A percentile compares a stretch with the other conserved stretches of the same genome.
phyloP scores from a whole-genome alignment of 2,113 vertebrate genomes.

The Andinoacara biseriatus region DNA sequence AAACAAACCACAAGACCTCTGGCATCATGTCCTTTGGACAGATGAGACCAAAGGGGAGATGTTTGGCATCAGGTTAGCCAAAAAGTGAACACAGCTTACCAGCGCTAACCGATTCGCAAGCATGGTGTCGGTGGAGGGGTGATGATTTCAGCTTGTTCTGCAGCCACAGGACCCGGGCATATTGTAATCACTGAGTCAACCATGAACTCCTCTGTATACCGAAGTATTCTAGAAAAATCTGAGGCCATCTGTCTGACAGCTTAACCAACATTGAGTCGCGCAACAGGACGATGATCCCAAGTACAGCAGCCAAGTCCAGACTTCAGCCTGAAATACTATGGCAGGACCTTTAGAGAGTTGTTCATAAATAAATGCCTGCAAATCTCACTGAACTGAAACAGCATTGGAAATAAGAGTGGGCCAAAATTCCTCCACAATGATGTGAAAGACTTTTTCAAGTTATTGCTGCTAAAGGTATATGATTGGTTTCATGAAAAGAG shows the following conservation, averaged over 20 bases:
- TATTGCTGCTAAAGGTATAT: not conserved
- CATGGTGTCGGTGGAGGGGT: not conserved
- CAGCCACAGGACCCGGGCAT: too few relatives aligned
- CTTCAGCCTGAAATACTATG: not conserved
- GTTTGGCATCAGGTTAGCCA: not conserved
- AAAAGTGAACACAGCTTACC: too few relatives aligned
- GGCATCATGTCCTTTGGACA: not conserved
- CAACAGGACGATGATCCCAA: not conserved
- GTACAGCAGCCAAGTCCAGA: not conserved
- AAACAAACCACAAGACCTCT: not conserved
- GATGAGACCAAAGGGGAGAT: not conserved
- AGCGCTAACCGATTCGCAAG: not conserved
- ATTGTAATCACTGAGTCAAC: too few relatives aligned
- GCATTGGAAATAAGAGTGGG: not conserved
- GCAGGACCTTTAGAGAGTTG: not conserved
- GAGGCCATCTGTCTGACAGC: not conserved
- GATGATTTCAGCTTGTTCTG: not conserved
- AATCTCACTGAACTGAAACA: not conserved
- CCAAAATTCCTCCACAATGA: too few relatives aligned
- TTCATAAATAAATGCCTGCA: not conserved
- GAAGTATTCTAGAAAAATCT: too few relatives aligned
- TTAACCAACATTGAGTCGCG: not conserved
- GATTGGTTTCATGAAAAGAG: not conserved
- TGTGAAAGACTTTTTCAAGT: not conserved
- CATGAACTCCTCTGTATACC: too few relatives aligned